A percentile compares a stretch with the other conserved stretches of the same genome.
These are phyloP conservation scores for Nesoenas mayeri DNA, from an alignment of 2,113 vertebrate genomes.

Conservation along the genomic window DNA sequence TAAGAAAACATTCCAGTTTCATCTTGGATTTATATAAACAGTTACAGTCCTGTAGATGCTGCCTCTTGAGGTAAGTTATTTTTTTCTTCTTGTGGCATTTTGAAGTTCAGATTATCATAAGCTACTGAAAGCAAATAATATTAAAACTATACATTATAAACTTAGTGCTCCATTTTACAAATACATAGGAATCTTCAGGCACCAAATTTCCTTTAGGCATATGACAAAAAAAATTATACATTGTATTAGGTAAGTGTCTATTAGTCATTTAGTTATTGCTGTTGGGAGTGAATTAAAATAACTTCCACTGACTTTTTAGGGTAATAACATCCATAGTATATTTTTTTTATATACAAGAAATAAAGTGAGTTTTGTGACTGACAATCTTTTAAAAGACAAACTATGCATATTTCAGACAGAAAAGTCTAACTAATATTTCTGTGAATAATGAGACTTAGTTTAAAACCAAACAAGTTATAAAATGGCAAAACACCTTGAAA, in stretches of 20 bases:
- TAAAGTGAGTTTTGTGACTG: neutral
- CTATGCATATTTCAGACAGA: neutral
- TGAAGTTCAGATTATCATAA: neutral
- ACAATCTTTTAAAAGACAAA: neutral
- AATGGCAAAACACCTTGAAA: neutral
- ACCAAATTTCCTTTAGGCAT: neutral
- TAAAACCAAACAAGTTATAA: neutral
- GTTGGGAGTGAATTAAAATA: neutral
- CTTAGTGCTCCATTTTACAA: neutral
- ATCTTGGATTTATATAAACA: neutral
- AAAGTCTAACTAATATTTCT: neutral
- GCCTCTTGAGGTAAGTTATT: neutral
- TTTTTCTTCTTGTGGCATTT: neutral
- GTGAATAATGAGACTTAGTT: neutral
- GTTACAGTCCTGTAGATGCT: neutral
- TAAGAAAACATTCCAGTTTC: neutral
- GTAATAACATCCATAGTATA: neutral
- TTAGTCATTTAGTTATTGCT: neutral
- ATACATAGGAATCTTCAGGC: neutral
- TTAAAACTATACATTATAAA: neutral
- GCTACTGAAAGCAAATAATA: neutral
- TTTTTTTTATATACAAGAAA: neutral
- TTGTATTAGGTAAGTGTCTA: neutral
- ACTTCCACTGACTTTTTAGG: neutral
- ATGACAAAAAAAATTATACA: neutral